Conservation (phyloP, 64 coral and sea anemone species). For the Orbicella faveolata region DNA sequence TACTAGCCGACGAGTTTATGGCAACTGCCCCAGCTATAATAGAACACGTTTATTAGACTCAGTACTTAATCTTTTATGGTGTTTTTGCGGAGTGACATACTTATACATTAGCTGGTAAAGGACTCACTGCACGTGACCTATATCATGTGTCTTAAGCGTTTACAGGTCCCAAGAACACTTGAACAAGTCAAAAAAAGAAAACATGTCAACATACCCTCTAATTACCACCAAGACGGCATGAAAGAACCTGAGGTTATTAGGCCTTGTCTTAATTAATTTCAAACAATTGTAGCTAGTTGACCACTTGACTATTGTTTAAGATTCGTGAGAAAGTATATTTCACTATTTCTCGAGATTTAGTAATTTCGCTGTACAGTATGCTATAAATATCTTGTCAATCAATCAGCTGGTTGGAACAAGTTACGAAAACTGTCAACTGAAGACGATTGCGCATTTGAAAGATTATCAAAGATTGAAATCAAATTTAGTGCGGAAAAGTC, state of each 20-base stretch:
- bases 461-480: no score
- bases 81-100: no score
- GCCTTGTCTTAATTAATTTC: not conserved
- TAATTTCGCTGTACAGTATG: not conserved
- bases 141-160: not conserved
- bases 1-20: no score
- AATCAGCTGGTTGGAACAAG: not conserved
- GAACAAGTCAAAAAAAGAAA: not conserved
- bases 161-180: not conserved
- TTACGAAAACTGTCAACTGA: not conserved
- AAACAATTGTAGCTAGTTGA: not conserved
- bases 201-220: not conserved
- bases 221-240: not conserved
- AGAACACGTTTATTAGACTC: no score
- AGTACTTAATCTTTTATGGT: no score
- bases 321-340: not conserved
- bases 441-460: no score
- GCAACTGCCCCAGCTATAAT: no score
- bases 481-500: no score
- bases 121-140: no score
- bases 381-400: not conserved
- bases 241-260: not conserved
- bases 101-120: no score
- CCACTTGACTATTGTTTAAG: not conserved
- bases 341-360: not conserved